Conservation (phyloP, 2,113 vertebrate species). For the Grammomys dolichurus region DNA sequence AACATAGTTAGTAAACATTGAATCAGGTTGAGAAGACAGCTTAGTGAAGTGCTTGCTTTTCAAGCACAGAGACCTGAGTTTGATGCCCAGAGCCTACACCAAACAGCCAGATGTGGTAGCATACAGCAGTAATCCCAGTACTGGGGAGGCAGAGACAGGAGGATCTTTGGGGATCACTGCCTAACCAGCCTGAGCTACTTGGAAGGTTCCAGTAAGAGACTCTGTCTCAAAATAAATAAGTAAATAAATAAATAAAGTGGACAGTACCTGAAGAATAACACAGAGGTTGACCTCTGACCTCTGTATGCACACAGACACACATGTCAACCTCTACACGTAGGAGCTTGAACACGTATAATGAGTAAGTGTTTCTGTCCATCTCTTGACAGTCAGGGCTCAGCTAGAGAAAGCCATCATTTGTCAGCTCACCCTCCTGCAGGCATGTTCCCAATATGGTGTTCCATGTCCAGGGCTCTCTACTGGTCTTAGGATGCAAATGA, state of each 20-base stretch:
- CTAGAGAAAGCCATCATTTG: background rate
- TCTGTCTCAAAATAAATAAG: background rate
- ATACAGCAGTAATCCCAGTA: background rate
- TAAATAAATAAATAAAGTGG: background rate
- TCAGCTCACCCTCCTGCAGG: no score
- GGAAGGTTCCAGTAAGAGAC: background rate
- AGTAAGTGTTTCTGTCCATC: no score
- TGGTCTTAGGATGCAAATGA: background rate
- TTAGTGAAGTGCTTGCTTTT: background rate
- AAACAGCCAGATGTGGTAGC: no score
- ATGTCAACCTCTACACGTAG: background rate
- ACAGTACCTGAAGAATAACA: no score
- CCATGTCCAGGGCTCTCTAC: background rate
- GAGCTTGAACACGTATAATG: no score
- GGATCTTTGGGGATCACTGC: background rate
- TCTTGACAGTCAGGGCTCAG: background rate
- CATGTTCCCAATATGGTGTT: fast-evolving
- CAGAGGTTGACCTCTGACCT: background rate
- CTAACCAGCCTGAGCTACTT: background rate
- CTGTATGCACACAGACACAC: background rate
- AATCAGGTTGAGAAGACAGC: no score
- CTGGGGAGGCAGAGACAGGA: background rate
- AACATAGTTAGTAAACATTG: background rate
- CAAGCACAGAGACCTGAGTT: no score
- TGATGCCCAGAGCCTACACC: background rate